phyloP scores from a whole-genome alignment of 2,113 vertebrate genomes.

The Pseudopipra pipra region DNA sequence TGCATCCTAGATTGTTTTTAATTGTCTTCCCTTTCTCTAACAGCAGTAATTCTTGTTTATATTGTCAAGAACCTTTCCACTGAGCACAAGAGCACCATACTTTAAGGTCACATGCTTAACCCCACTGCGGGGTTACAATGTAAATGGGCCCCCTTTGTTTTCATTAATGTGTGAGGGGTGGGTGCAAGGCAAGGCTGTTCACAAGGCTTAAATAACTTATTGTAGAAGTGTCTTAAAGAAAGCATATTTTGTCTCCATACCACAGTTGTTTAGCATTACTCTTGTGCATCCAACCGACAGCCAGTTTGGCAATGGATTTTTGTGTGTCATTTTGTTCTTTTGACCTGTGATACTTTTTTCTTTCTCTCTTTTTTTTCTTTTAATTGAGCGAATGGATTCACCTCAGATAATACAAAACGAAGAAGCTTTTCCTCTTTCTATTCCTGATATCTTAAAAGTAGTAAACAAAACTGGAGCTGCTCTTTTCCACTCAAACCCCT shows the following conservation, averaged over 20 bases:
- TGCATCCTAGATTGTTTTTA: constrained; percentile 80
- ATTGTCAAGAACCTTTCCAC: constrained; percentile 78
- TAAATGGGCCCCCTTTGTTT: constrained; percentile 80
- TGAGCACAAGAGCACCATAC: constrained; percentile 76
- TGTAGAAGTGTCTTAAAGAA: constrained; percentile 72
- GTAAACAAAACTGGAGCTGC: background rate
- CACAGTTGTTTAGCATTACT: constrained; percentile 72
- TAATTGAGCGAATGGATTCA: background rate
- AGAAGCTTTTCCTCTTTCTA: constrained; percentile 37
- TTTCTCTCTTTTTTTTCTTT: background rate
- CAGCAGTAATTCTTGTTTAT: constrained; percentile 85
- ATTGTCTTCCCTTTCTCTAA: constrained; percentile 80
- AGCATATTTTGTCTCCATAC: constrained; percentile 74
- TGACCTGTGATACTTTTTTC: constrained; percentile 78
- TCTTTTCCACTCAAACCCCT: background rate
- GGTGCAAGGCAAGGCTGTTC: constrained; percentile 55
- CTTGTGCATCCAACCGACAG: constrained; percentile 72
- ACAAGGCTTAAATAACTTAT: constrained; percentile 76
- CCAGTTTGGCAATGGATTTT: constrained; percentile 64
- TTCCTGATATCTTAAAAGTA: background rate
- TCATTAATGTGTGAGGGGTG: constrained; percentile 74
- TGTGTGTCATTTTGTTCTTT: constrained; percentile 75
- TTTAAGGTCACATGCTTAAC: constrained; percentile 84
- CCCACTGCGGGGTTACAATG: constrained; percentile 75
- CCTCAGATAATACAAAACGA: background rate